Percentiles rank a stretch among this genome's conserved stretches.
These are phyloP conservation scores for Rousettus madagascariensis DNA, from an alignment of 2,797 vertebrate genomes.

Conservation along the genomic window DNA sequence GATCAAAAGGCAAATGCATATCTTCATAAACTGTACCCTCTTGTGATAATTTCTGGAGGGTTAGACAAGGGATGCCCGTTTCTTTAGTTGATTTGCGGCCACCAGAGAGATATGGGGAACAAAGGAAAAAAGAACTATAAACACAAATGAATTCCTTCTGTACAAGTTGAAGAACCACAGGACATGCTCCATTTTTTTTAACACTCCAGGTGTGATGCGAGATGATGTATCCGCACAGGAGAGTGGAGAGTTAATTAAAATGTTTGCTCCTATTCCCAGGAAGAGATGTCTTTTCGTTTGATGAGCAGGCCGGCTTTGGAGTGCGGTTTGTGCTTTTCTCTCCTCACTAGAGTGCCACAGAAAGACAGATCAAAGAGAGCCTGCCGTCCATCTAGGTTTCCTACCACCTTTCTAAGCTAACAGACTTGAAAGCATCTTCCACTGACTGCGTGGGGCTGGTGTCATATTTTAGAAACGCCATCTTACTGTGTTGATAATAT, in stretches of 20 bases:
- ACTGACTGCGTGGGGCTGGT: neutral
- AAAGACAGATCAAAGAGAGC: conserved; percentile 73
- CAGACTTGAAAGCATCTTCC: conserved; percentile 61
- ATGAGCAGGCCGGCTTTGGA: conserved; percentile 64
- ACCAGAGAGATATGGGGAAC: conserved; percentile 66
- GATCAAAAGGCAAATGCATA: neutral
- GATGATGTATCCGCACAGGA: conserved; percentile 81
- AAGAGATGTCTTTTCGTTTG: conserved; percentile 79
- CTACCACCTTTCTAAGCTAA: conserved; percentile 60
- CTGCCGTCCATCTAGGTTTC: neutral
- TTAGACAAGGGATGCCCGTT: neutral
- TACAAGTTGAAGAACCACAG: conserved; percentile 75
- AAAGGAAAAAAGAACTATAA: conserved; percentile 74
- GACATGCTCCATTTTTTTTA: conserved; percentile 77
- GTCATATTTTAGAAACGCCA: conserved; percentile 47
- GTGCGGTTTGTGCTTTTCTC: conserved; percentile 57
- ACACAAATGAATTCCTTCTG: conserved; percentile 81
- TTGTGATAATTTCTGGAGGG: neutral
- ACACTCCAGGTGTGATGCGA: conserved; percentile 85
- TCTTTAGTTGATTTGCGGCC: conserved; percentile 14
- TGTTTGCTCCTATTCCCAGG: conserved; percentile 79
- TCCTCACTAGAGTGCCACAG: conserved; percentile 68
- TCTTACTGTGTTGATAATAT: conserved; percentile 43
- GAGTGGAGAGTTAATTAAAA: conserved; percentile 85
- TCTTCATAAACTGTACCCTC: neutral